Conservation (phyloP, 37 sponge, comb jelly and placozoan species). For the Tethya wilhelma region DNA sequence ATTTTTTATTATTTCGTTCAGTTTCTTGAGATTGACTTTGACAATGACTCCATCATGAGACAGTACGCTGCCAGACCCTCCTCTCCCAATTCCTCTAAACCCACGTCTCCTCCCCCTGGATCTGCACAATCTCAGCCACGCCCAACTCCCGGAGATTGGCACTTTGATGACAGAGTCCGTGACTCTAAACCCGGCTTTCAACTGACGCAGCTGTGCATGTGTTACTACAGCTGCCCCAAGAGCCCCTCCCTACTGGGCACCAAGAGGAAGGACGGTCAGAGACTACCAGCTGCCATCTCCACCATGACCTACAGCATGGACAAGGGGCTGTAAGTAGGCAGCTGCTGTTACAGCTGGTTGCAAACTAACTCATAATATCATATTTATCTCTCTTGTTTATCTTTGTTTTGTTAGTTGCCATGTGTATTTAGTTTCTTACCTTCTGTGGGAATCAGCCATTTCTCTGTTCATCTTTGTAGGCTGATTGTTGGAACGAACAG, state of each 20-base stretch:
- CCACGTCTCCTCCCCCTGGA: neutral
- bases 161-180: neutral
- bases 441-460: neutral
- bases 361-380: no score
- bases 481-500: constrained; percentile 44
- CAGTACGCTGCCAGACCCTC: neutral
- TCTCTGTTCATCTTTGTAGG: constrained; percentile 1
- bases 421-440: neutral
- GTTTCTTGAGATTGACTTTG: constrained; percentile 38
- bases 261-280: neutral
- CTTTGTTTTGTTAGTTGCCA: no score
- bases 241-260: no score
- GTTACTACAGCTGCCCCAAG: constrained; percentile 31
- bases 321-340: constrained; percentile 51
- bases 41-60: constrained; percentile 20
- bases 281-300: neutral
- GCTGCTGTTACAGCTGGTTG: no score
- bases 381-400: no score
- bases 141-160: neutral
- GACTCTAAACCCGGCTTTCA: constrained; percentile 32
- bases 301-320: constrained; percentile 34
- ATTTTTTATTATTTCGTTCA: neutral
- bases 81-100: neutral
- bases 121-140: neutral
- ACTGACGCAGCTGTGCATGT: constrained; percentile 33